A percentile compares a stretch with the other conserved stretches of the same genome.
phyloP scores from a whole-genome alignment of 2,888 invertebrate genomes.

The Apamea anceps region DNA sequence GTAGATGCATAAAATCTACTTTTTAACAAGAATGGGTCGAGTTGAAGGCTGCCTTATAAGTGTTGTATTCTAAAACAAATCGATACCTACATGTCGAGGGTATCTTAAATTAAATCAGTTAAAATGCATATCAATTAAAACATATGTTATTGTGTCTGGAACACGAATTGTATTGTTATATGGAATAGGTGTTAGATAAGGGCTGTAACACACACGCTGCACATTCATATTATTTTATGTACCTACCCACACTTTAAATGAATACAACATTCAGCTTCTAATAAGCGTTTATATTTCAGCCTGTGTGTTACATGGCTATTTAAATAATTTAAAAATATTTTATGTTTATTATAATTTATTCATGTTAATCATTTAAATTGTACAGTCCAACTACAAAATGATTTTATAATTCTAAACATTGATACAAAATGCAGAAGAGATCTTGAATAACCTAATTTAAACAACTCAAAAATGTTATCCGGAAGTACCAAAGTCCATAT shows the following conservation, averaged over 20 bases:
- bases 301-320: constrained; percentile 50
- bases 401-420: constrained; percentile 14
- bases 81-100: constrained; percentile 24
- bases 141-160: constrained; percentile 75
- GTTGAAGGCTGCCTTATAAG: constrained; percentile 41
- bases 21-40: constrained; percentile 42
- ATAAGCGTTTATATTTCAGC: constrained; percentile 36
- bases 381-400: constrained; percentile 6
- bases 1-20: constrained; percentile 36
- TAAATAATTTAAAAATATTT: constrained; percentile 44
- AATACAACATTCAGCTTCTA: constrained; percentile 9
- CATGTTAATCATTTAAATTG: constrained; percentile 20
- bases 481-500: not conserved
- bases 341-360: constrained; percentile 43
- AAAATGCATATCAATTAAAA: constrained; percentile 73
- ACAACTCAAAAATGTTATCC: not conserved
- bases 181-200: constrained; percentile 61
- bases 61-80: constrained; percentile 47
- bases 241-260: not conserved
- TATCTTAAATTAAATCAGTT: constrained; percentile 40
- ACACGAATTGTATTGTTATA: constrained; percentile 72
- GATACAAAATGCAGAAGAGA: not conserved
- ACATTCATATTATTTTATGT: not conserved
- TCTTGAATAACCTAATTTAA: not conserved
- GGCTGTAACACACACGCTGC: constrained; percentile 52